Conservation (phyloP, 2,888 invertebrate species). For the Pantelozetes paolii region DNA sequence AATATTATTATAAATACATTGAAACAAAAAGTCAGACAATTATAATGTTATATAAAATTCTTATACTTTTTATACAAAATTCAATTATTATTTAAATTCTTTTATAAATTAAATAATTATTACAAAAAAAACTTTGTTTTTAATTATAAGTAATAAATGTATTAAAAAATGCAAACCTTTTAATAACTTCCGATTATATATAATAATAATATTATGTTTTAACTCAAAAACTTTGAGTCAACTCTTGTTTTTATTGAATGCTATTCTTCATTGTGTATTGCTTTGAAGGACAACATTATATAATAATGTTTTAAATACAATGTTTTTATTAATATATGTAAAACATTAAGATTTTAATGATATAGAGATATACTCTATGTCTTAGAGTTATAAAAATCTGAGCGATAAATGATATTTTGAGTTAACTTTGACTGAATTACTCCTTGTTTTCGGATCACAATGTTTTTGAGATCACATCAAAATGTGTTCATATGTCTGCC, state of each 20-base stretch:
- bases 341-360: too few relatives aligned
- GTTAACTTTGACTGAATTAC: constrained; percentile 34
- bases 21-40: not conserved
- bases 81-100: not conserved
- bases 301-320: too few relatives aligned
- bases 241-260: too few relatives aligned
- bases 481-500: constrained; percentile 13
- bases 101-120: not conserved
- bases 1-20: not conserved
- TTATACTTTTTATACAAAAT: too few relatives aligned
- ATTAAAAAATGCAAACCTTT: not conserved
- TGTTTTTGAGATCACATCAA: constrained; percentile 23
- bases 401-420: constrained; percentile 23
- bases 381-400: constrained; percentile 4
- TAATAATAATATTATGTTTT: too few relatives aligned
- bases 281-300: too few relatives aligned
- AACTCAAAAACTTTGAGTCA: too few relatives aligned
- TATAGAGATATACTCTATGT: not conserved
- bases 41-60: too few relatives aligned
- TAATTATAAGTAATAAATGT: too few relatives aligned
- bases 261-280: too few relatives aligned
- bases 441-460: constrained; percentile 18
- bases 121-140: not conserved
- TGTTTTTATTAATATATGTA: too few relatives aligned
- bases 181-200: not conserved